Evolutionary conservation across 2,113 vertebrate genomes (phyloP).

Genomic region (Thinocorus orbignyianus): DNA sequence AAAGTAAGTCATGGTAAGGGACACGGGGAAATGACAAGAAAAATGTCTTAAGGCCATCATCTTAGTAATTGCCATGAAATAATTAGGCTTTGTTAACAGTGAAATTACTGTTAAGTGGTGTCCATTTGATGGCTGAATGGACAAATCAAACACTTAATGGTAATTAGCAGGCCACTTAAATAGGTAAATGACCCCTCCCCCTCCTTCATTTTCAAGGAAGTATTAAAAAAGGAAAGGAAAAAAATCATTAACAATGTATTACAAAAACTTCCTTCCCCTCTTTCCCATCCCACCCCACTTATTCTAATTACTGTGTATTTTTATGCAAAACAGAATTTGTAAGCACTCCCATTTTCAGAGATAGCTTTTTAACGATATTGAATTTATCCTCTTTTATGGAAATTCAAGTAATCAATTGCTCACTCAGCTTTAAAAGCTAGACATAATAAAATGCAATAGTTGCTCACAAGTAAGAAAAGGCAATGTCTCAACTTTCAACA

Average conservation of each 20-base stretch:
- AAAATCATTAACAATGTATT: neutral
- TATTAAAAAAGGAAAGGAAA: neutral
- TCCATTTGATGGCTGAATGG: neutral
- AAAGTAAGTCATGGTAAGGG: neutral
- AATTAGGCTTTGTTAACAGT: neutral
- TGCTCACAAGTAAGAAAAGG: neutral
- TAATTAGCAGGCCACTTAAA: neutral
- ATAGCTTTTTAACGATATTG: neutral
- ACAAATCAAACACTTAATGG: neutral
- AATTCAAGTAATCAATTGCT: neutral
- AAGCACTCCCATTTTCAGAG: neutral
- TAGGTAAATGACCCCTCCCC: neutral
- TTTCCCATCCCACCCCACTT: neutral
- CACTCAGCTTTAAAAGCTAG: neutral
- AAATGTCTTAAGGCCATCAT: neutral
- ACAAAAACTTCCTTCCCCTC: neutral
- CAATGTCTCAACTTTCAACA: neutral
- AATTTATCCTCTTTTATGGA: neutral
- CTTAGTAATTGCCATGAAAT: neutral
- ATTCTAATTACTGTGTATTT: neutral
- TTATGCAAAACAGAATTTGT: neutral
- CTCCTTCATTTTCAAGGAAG: neutral
- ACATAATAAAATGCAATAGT: neutral
- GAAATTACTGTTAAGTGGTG: neutral
- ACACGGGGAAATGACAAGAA: neutral